These are phyloP conservation scores for Papilio demoleus DNA, from an alignment of 2,888 invertebrate species.

Conservation along the genomic window DNA sequence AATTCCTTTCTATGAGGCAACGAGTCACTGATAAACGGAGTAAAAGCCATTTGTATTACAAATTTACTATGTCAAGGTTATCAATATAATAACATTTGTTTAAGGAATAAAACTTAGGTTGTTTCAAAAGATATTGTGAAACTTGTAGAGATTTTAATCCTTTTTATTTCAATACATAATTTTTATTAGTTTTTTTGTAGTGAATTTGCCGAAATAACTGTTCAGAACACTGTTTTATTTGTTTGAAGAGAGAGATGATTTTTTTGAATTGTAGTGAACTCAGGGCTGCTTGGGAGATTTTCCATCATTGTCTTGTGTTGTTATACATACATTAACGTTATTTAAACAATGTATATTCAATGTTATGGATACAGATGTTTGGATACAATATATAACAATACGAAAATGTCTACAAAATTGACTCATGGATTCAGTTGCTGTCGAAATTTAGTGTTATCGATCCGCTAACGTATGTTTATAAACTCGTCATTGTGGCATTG, in stretches of 20 bases:
- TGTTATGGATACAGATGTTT: constrained; percentile 14
- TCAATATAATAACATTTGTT: constrained; percentile 1
- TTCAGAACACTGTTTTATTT: not conserved
- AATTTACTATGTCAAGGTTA: constrained; percentile 29
- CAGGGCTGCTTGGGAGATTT: not conserved
- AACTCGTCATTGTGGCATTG: constrained; percentile 10
- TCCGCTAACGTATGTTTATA: constrained; percentile 34
- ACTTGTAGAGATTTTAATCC: not conserved
- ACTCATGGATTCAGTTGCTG: constrained; percentile 14
- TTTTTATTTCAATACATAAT: not conserved
- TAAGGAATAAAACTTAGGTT: not conserved
- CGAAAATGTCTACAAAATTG: not conserved
- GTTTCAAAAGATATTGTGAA: not conserved
- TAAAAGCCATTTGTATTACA: constrained; percentile 20
- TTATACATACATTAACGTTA: not conserved
- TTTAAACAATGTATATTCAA: constrained; percentile 6
- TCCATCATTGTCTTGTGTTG: not conserved
- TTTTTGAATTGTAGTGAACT: not conserved
- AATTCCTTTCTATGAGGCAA: constrained; percentile 18
- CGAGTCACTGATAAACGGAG: constrained; percentile 22
- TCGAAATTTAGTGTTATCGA: constrained; percentile 27
- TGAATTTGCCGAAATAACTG: not conserved
- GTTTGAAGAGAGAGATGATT: not conserved
- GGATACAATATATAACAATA: not conserved
- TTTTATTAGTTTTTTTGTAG: too few relatives aligned